Percentiles rank a stretch among this genome's conserved stretches.
phyloP scores from a whole-genome alignment of 2,797 vertebrate species.

The Oreochromis grahami region DNA sequence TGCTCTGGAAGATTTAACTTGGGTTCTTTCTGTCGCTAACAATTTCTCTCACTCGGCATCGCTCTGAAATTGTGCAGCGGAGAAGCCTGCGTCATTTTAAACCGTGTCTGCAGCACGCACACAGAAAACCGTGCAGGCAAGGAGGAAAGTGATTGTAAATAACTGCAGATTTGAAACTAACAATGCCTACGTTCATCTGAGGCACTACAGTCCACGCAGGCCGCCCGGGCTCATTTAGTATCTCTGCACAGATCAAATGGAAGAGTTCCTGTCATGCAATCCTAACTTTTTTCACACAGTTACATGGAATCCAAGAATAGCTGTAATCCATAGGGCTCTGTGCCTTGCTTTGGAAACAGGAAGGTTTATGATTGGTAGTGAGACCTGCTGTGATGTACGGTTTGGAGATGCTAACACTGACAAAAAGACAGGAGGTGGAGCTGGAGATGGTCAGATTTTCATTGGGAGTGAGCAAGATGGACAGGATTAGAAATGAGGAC shows the following conservation, averaged over 20 bases:
- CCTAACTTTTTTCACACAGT: not conserved
- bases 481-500: not conserved
- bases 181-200: not conserved
- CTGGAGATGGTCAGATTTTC: not conserved
- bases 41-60: constrained; percentile 23
- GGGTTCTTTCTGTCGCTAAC: constrained; percentile 32
- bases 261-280: constrained; percentile 9
- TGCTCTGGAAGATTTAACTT: constrained; percentile 51
- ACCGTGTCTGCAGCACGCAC: not conserved
- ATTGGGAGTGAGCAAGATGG: not conserved
- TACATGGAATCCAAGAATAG: not conserved
- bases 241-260: not conserved
- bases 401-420: not conserved
- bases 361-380: not conserved
- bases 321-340: not conserved
- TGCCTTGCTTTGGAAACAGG: not conserved
- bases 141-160: constrained; percentile 3
- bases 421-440: not conserved
- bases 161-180: constrained; percentile 9
- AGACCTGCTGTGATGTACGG: not conserved
- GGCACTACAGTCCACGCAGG: not conserved
- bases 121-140: not conserved
- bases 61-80: constrained; percentile 23
- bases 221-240: constrained; percentile 10
- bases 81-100: constrained; percentile 2